Base-by-base conservation (phyloP, 2,797 vertebrate species). In the Telmatherina bonti region DNA sequence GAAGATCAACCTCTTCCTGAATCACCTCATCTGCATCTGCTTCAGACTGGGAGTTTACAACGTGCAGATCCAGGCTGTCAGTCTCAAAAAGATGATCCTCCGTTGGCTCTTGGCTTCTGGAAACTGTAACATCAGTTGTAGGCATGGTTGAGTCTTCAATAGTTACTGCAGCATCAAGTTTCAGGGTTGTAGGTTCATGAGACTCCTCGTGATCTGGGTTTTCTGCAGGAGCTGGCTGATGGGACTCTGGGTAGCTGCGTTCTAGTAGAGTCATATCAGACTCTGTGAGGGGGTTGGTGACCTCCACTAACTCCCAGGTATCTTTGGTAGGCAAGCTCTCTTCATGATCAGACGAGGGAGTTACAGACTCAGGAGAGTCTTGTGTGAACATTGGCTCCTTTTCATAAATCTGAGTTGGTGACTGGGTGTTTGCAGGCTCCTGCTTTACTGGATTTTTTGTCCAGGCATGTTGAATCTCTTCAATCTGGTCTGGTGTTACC, bases 381-480 rank as follows among this genome's bases (percentile, higher is more conserved):
- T 13, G 52, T 1, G 67, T 62, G 26, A 66, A 72, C 18, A 22
- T 18, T 1, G 61, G 30, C 10, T 83, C 74, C 45, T 77, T 53
- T 22, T 76, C 70, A 65, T 69, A 81, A 15, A 49, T 45, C 36
- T 15, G 0, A 4, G 76, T 85, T 5, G 58, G 8, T n/a, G 27
- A 20, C 15, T 62, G 53, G 57, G 63, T 57, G 30, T 78, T 51
- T 9, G 35, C 54, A 4, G 79, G 67, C 0, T 53, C 60, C n/a
- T 86, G 83, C 67, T 91, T 84, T 7, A 88, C 72, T 2, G 93
- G 89, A 57, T 93, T 79, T 73, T 90, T 90, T 58, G 95, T 95
- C 72, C 95, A 92, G 20, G 93, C 93, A 2, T 90, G 93, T 20
- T 91, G 92, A 53, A 93, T 93, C 85, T 95, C 95, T 20, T 93